A percentile compares a stretch with the other conserved stretches of the same genome.
Evolutionary conservation across 2,113 vertebrate genomes (phyloP).

Genomic region (Nerophis ophidion): DNA sequence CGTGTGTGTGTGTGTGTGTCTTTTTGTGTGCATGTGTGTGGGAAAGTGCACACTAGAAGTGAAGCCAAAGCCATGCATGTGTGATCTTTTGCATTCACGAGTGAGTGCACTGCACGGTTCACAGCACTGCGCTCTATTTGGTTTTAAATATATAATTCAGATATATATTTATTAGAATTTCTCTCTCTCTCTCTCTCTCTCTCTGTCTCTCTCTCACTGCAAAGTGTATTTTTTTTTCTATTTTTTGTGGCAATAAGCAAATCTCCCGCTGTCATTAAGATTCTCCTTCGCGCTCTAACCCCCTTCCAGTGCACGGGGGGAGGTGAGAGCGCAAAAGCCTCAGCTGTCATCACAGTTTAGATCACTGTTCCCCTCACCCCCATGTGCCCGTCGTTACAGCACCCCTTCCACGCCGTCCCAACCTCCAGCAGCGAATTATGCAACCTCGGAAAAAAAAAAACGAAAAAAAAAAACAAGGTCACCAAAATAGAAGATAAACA

Average conservation of each 20-base stretch:
- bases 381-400: not conserved
- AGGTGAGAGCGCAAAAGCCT: conserved; percentile 38
- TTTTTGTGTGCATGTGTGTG: not conserved
- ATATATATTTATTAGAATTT: too few species aligned
- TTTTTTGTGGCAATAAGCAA: not conserved
- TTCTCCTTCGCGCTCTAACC: conserved; percentile 51
- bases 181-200: not conserved
- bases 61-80: conserved; percentile 1
- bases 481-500: conserved; percentile 1
- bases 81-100: conserved; percentile 1
- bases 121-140: not conserved
- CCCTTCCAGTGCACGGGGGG: conserved; percentile 34
- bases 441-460: not conserved
- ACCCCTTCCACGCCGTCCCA: not conserved
- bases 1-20: not conserved
- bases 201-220: not conserved
- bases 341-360: conserved; percentile 8
- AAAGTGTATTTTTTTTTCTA: not conserved
- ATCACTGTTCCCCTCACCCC: not conserved
- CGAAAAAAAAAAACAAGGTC: conserved; percentile 7
- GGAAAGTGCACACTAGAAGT: not conserved
- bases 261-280: conserved; percentile 1
- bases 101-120: not conserved
- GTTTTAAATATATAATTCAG: not conserved
- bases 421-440: conserved; percentile 7